Evolutionary conservation across 2,888 invertebrate genomes (phyloP).

Genomic region (Dysmachus trigonus): DNA sequence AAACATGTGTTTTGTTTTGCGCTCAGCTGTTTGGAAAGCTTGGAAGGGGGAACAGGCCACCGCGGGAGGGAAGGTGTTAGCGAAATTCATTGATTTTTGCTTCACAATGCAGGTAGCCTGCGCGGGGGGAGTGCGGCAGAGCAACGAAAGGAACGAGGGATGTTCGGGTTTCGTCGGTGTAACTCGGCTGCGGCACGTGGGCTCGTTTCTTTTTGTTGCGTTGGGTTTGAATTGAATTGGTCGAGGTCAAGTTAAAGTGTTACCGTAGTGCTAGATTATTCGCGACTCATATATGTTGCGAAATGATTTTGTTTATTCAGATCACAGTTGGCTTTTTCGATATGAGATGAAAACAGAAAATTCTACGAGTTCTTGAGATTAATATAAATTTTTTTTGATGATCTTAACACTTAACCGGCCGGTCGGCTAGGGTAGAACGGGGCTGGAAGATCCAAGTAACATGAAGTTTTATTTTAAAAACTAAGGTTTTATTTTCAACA

Average conservation of each 20-base stretch:
- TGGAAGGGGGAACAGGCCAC: not conserved
- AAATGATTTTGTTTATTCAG: not conserved
- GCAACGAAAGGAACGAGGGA: not conserved
- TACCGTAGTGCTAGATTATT: not conserved
- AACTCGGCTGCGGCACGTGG: not conserved
- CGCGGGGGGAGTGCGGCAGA: too few relatives aligned
- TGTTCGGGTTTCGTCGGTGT: not conserved
- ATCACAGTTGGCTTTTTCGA: too few relatives aligned
- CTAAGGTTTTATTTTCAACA: too few relatives aligned
- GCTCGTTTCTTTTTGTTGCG: not conserved
- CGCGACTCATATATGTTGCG: too few relatives aligned
- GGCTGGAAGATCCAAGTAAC: too few relatives aligned
- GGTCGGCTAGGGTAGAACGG: too few relatives aligned
- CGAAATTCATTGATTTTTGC: conserved; percentile 3
- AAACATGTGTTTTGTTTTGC: not conserved
- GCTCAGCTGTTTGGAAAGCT: not conserved
- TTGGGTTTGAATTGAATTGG: too few relatives aligned
- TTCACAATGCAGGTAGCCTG: not conserved
- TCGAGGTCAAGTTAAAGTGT: not conserved
- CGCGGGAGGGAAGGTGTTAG: not conserved
- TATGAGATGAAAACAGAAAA: too few relatives aligned
- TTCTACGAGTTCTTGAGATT: too few relatives aligned
- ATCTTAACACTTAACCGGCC: too few relatives aligned
- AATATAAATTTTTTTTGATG: too few relatives aligned
- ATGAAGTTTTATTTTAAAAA: too few relatives aligned